Base-by-base conservation (phyloP, 2,888 invertebrate genomes). In the Entomobrya multifasciata region DNA sequence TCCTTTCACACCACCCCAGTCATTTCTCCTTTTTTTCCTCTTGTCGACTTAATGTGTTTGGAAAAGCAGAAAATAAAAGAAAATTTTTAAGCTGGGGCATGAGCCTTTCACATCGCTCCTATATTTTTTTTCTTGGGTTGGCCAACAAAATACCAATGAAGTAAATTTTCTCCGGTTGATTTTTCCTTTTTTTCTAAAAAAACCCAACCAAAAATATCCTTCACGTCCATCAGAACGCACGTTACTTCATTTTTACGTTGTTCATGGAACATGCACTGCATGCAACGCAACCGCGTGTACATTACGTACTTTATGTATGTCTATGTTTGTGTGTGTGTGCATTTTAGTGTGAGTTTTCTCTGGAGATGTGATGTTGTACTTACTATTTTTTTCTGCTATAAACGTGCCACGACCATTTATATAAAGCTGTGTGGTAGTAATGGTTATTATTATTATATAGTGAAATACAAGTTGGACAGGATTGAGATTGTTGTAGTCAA, bases 1-100 rank as follows among this genome's bases (percentile, higher is more conserved):
- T 36, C 36, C 36, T 65, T 65, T 65, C 65, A 65, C 65, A 65
- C n/a, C n/a, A n/a, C 17, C 36, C 65, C 65, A 65, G 65, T 65
- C 30, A 65, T 65, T 67, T 67, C 13, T 20, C 22, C n/a, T 27
- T 20, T 67, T 41, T 49, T 15, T 49, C 49, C 13, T 36, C 5
- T 36, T 36, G 36, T 62, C 65, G 0, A 41, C 41, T 65, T n/a
- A 70, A 47, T 22, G 47, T n/a, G 47, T 22, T 70, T n/a, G 41
- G 4, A 15, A n/a, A 20, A 44, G 22, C 22, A 47, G 15, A 47
- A 10, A 13, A 27, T 36, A 36, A 2, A 49, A 22, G 47, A 70
- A 25, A 20, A 47, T 47, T 70, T 70, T 47, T 44, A 44, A 22
- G 47, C 47, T 47, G 5, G 49, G 13, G 49, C 13, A 41, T 25